Evolutionary conservation across 2,888 invertebrate species (phyloP).

Genomic region (Sinelater perroti): DNA sequence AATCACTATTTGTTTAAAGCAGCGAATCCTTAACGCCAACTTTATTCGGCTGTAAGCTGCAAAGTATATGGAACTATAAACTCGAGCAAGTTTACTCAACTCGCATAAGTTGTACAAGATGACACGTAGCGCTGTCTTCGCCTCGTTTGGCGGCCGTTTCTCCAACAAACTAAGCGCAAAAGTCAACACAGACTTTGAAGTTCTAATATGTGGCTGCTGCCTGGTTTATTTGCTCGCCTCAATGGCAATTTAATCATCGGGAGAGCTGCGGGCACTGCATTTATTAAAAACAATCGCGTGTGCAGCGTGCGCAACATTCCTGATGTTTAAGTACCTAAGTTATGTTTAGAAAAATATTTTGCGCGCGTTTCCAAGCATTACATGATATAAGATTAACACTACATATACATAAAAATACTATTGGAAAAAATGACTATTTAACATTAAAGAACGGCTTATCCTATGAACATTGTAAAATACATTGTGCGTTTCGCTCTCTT

Average conservation of each 20-base stretch:
- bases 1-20: conserved; percentile 23
- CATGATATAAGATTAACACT: no score
- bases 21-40: conserved; percentile 20
- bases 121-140: conserved; percentile 49
- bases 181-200: conserved; percentile 49
- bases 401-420: no score
- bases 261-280: not conserved
- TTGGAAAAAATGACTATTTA: no score
- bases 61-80: conserved; percentile 30
- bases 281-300: not conserved
- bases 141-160: conserved; percentile 50
- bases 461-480: no score
- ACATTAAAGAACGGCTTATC: no score
- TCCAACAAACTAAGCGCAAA: conserved; percentile 48
- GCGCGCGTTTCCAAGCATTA: no score
- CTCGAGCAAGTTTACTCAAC: conserved; percentile 31
- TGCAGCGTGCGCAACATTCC: no score
- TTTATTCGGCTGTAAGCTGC: conserved; percentile 26
- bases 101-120: conserved; percentile 45
- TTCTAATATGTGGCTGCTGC: conserved; percentile 42
- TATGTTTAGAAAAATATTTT: no score
- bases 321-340: no score
- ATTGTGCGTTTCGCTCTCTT: no score
- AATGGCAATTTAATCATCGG: conserved; percentile 26
- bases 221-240: conserved; percentile 24